A percentile compares a stretch with the other conserved stretches of the same genome.
These are phyloP conservation scores for Pithecia hirsuta DNA, from an alignment of 2,797 vertebrate species.

Conservation along the genomic window DNA sequence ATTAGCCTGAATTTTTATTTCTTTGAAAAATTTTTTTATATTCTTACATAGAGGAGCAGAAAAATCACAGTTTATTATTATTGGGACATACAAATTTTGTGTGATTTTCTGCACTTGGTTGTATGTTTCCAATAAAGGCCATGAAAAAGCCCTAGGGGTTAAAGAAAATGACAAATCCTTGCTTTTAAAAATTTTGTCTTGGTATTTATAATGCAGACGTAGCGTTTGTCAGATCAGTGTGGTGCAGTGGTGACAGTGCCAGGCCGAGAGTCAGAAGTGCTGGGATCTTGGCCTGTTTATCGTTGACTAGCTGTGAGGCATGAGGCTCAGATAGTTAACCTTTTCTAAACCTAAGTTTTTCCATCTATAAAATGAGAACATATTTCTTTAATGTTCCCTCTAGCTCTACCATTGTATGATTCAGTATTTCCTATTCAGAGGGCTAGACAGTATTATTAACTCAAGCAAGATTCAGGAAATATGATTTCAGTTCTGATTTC, in stretches of 20 bases:
- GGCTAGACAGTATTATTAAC: background rate
- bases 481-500: background rate
- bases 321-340: background rate
- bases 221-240: background rate
- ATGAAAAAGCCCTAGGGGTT: background rate
- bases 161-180: slow-evolving; percentile 10
- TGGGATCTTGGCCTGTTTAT: background rate
- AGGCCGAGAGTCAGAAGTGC: background rate
- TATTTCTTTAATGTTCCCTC: background rate
- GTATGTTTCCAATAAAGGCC: background rate
- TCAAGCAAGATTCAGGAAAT: background rate
- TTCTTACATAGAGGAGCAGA: background rate
- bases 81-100: background rate
- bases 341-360: background rate
- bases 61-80: background rate
- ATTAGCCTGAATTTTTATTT: slow-evolving; percentile 43
- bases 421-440: background rate
- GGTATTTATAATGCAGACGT: background rate
- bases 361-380: background rate
- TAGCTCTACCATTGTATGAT: background rate
- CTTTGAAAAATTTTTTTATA: background rate
- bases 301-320: background rate
- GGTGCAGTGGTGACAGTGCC: background rate
- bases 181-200: background rate
- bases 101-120: background rate